Percentiles rank a stretch among this genome's conserved stretches.
These are phyloP conservation scores for Labia minor DNA, from an alignment of 2,888 invertebrate genomes.

Conservation along the genomic window DNA sequence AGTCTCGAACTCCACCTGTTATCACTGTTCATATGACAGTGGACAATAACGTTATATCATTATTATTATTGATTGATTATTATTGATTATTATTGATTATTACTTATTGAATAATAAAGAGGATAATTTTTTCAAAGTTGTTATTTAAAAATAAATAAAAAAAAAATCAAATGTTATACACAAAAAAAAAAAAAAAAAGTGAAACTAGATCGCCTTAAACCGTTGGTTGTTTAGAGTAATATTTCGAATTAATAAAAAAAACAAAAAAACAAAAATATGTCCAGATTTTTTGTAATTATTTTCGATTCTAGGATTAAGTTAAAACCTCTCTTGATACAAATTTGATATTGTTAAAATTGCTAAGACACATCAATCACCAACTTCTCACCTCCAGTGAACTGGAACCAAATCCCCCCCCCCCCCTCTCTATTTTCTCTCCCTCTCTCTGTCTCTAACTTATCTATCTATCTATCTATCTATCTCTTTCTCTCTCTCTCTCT, in stretches of 20 bases:
- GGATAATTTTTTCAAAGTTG: slow-evolving; percentile 8
- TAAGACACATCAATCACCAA: slow-evolving; percentile 3
- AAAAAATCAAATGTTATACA: slow-evolving; percentile 13
- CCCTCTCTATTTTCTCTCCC: not conserved
- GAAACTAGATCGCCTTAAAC: not conserved
- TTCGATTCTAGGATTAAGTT: not conserved
- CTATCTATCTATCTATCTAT: too few species aligned
- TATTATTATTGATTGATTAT: slow-evolving; percentile 23
- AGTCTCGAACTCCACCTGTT: slow-evolving; percentile 16
- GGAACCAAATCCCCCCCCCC: not conserved
- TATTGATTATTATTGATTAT: slow-evolving; percentile 8
- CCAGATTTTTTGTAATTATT: slow-evolving; percentile 13
- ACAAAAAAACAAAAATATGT: too few species aligned
- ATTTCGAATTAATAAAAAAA: not conserved
- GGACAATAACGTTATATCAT: slow-evolving; percentile 28
- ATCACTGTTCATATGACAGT: slow-evolving; percentile 24
- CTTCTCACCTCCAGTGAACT: slow-evolving; percentile 1
- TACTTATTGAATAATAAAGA: slow-evolving; percentile 1
- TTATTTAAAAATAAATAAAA: not conserved
- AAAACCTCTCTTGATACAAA: not conserved
- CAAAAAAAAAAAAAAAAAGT: not conserved
- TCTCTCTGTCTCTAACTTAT: not conserved
- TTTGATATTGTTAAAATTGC: slow-evolving; percentile 7
- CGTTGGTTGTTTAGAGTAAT: slow-evolving; percentile 8
- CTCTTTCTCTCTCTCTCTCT: not conserved